Base-by-base conservation (phyloP, 2,888 invertebrate species). In the Archips xylosteana region DNA sequence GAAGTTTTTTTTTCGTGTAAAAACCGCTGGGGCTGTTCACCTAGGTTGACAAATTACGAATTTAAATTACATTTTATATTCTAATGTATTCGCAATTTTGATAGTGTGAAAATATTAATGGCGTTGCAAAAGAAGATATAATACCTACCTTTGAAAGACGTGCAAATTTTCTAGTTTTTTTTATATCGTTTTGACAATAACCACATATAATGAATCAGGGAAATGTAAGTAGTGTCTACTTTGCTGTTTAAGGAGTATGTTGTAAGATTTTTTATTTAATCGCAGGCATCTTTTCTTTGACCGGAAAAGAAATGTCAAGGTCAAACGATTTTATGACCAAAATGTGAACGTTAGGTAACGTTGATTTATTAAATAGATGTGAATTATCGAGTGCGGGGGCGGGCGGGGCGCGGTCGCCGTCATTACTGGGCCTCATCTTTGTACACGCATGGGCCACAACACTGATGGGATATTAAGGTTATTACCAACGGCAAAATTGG, bases 381-480 rank as follows among this genome's bases (percentile, higher is more conserved):
- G 84, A 86, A 88, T 87, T 86, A 87, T 84, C 80, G 81, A 82
- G 77, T 79, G 78, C 76, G 75, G 77, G 77, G 83, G 83, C 81
- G 81, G 83, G 83, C 81, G 81, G 69, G 61, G 74, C 51, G 82
- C 85, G 86, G 85, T 85, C 83, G 86, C 83, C 85, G 85, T 89
- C 84, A 93, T 92, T 92, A 92, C 88, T 79, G 79, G 77, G 82
- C 82, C 85, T 86, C 89, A 89, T 90, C 90, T 89, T 89, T 89
- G 90, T 91, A 92, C 90, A 91, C 89, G 91, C 90, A 89, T 86
- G 88, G 85, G 83, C 87, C 88, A 87, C 83, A 87, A 86, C 88
- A 87, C 86, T 89, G 90, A 91, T 89, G 92, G 92, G 89, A 89
- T 91, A 93, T 94, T 94, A 94, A 90, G 87, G 92, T 89, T 92